Evolutionary conservation across 2,113 vertebrate genomes (phyloP).

Genomic region (Mohoua ochrocephala): DNA sequence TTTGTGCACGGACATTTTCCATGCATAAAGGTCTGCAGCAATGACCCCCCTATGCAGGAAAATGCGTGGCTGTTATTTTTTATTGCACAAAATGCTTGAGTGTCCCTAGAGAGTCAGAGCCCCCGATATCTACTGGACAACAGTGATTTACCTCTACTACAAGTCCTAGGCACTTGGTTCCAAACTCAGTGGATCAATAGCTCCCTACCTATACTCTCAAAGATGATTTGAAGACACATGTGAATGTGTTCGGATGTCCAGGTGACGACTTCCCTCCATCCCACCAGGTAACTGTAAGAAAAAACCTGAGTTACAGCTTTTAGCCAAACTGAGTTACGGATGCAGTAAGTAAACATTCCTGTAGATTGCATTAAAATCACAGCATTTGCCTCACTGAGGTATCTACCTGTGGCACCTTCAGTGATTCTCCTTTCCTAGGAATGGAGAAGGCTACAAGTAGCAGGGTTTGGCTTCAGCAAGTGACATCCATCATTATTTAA

Average conservation of each 20-base stretch:
- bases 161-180: neutral
- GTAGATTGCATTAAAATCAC: neutral
- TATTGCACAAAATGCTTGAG: neutral
- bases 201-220: neutral
- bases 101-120: neutral
- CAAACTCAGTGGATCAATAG: neutral
- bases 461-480: neutral
- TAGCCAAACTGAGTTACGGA: neutral
- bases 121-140: rapidly evolving
- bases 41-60: neutral
- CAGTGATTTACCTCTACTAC: neutral
- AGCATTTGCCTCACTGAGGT: neutral
- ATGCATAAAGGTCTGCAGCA: neutral
- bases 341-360: neutral
- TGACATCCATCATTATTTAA: neutral
- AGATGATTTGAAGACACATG: neutral
- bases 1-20: neutral
- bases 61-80: neutral
- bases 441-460: neutral
- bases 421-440: neutral
- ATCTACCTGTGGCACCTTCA: neutral
- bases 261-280: neutral
- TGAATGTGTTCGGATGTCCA: neutral
- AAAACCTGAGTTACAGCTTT: neutral
- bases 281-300: neutral